Conservation (phyloP, 2,113 vertebrate species). For the Macquaria australasica region DNA sequence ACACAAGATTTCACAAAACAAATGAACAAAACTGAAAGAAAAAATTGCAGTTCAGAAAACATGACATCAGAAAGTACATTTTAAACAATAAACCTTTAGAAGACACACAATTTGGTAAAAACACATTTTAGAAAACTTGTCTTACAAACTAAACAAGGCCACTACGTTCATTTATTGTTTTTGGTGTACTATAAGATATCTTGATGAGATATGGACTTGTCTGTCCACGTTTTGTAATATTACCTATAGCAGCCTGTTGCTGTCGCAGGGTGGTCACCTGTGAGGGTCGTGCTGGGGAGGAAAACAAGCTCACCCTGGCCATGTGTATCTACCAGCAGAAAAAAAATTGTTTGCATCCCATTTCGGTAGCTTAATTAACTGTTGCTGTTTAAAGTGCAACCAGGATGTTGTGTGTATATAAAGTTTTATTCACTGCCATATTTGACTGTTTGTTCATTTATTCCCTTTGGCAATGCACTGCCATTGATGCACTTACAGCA, state of each 20-base stretch:
- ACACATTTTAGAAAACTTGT: background rate
- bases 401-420: constrained; percentile 1
- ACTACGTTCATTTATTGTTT: background rate
- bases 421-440: background rate
- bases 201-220: background rate
- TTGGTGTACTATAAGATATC: background rate
- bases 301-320: background rate
- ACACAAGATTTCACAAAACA: background rate
- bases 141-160: background rate
- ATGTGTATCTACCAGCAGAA: background rate
- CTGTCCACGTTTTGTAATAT: background rate
- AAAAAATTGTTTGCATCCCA: background rate
- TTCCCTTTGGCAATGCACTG: background rate
- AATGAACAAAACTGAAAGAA: background rate
- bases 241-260: background rate
- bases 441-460: background rate
- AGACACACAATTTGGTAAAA: background rate
- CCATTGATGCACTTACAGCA: background rate
- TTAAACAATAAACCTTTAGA: background rate
- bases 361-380: background rate
- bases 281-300: background rate
- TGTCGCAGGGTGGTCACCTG: background rate
- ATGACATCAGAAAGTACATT: background rate
- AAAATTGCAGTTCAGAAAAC: background rate
- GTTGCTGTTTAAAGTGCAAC: background rate